Base-by-base conservation (phyloP, 2,797 vertebrate species). In the Poeciliopsis turneri region DNA sequence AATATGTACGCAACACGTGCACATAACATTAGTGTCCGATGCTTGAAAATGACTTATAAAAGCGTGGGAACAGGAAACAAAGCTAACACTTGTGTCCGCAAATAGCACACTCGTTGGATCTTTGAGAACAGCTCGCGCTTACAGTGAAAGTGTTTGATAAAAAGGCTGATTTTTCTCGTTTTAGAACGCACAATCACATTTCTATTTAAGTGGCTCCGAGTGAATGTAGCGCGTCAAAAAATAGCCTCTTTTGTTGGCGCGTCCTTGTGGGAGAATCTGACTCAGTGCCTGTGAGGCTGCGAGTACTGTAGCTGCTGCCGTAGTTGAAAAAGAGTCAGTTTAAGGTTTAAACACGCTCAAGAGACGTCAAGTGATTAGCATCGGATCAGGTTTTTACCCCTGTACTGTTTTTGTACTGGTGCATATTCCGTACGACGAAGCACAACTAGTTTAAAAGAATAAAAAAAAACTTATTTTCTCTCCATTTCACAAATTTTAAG, bases 201-300 rank as follows among this genome's bases (percentile, higher is more conserved):
- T 23, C 47, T 12, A 64, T 82, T 75, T 77, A 78, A 86, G 69
- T 74, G 46, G 57, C 79, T 77, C 20, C 0, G 10, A 76, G 47
- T 77, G 84, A 86, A 79, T 84, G 79, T 72, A 5, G 2, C 4
- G 0, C 0, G 10, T 87, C 51, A 84, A 80, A 90, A 70, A 89
- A 90, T 91, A 90, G 87, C 82, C 4, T 30, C 82, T 86, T 89
- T 90, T 92, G 85, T 92, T 13, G 13, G 53, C 51, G 70, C 1
- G 33, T 88, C 85, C 83, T 86, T 87, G 83, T 66, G 77, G 8
- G 1, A 84, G 53, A 69, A 43, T 30, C 51, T 70, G 79, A 73
- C 73, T 84, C 49, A 33, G 28, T 28, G 72, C 30, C 49, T 55
- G 69, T 39, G 51, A 7, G 55, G 33, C 28, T 78, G 43, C 33